Conservation (phyloP, 1,140 invertebrate genomes). For the Nasonia giraulti region DNA sequence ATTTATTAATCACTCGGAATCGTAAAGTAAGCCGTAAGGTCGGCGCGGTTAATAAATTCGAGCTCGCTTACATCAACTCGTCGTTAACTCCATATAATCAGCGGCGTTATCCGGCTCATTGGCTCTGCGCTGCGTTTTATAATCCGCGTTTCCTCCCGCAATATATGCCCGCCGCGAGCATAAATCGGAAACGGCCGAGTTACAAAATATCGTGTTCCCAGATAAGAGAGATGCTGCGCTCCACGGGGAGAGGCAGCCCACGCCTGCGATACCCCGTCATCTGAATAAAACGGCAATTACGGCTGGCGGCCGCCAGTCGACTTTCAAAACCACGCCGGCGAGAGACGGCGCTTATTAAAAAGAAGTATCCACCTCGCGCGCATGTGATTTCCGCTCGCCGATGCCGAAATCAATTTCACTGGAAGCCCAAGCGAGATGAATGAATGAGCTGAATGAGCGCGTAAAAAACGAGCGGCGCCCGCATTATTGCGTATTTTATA, state of each 20-base stretch:
- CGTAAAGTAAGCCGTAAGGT: neutral
- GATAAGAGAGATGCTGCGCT: neutral
- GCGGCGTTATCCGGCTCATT: neutral
- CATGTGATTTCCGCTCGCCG: neutral
- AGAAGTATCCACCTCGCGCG: neutral
- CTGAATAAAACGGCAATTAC: constrained; percentile 39
- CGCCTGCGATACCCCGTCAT: constrained; percentile 13
- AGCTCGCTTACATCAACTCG: constrained; percentile 1
- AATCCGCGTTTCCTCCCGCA: constrained; percentile 12
- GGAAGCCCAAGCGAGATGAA: neutral
- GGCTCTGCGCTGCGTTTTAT: constrained; percentile 13
- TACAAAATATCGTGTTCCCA: constrained; percentile 6
- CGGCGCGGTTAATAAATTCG: constrained; percentile 13
- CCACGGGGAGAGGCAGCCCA: neutral
- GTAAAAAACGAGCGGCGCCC: neutral
- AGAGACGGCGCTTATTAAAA: constrained; percentile 1
- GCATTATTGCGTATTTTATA: no score
- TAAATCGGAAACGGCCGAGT: neutral
- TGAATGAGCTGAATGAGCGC: neutral
- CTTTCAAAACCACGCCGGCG: neutral
- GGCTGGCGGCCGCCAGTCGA: neutral
- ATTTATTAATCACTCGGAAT: constrained; percentile 27
- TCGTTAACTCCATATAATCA: constrained; percentile 23
- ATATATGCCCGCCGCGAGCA: neutral
- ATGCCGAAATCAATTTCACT: constrained; percentile 33